Evolutionary conservation across 2,113 vertebrate genomes (phyloP), one percentile per base, ranked within the genome.

Genomic region (Prochilodus magdalenae): DNA sequence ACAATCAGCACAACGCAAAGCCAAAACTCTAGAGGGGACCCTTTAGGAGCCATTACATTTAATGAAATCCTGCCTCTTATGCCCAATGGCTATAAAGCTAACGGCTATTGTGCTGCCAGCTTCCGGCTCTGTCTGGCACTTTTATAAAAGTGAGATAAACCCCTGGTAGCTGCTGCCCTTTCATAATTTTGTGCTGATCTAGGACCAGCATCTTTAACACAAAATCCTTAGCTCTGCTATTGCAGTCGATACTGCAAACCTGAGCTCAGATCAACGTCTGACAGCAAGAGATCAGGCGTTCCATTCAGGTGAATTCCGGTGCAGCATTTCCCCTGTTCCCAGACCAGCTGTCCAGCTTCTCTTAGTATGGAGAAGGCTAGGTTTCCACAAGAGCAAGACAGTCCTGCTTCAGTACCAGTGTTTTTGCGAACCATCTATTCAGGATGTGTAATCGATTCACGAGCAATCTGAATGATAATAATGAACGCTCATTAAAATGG

Each of bases 1-100:
- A 53, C 16, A 65, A 77, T 51, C 76, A 83, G 77, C 72, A 67
- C 36, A 77, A 65, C 12, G 81, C 75, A 73, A 81, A 73, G 84
- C 47, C 75, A 44, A 27, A 55, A 60, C 33, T 29, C 76, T 73
- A 49, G 81, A 60, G 75, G 63, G 63, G 11, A 14, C 83, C 85
- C 60, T 65, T 79, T 20, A 83, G 81, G 77, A 83, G 24, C 53
- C 16, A 83, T 86, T 86, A 83, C 69, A 86, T 83, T 83, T 83
- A 86, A 86, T 86, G 81, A 86, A 86, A 81, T 77, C 77, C 29
- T 81, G 82, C 70, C 78, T 80, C 77, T 51, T 80, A 69, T 80
- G 77, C 77, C 81, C 85, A 80, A 40, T 73, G 77, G 73, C 77
- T 70, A 80, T 83, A 83, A 83, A 77, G 85, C 66, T 63, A 73